phyloP scores from a whole-genome alignment of 64 coral and sea anemone species.

The Stichodactyla helianthus region DNA sequence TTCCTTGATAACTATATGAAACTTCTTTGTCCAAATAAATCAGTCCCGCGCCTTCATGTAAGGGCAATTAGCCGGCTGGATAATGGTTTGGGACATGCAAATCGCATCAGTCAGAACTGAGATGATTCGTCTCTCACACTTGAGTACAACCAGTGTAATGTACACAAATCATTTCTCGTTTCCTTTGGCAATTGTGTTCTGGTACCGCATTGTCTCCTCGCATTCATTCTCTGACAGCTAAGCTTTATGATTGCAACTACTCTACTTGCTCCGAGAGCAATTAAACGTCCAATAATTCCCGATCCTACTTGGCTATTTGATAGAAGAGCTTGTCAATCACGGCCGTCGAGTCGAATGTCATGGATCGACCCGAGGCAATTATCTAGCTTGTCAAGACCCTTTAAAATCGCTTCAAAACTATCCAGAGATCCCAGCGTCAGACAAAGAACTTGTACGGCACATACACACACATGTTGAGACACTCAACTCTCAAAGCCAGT shows the following conservation, averaged over 20 bases:
- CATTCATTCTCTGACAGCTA: slow-evolving; percentile 21
- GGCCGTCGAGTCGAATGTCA: slow-evolving; percentile 2
- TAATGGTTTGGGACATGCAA: background rate
- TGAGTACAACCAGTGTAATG: background rate
- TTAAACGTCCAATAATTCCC: slow-evolving; percentile 12
- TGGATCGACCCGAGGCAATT: slow-evolving; percentile 15
- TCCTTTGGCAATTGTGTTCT: slow-evolving; percentile 27
- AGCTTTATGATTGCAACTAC: slow-evolving; percentile 9
- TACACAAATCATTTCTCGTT: slow-evolving; percentile 23
- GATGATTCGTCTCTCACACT: slow-evolving; percentile 1
- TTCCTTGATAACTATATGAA: background rate
- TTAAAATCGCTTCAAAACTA: slow-evolving; percentile 21
- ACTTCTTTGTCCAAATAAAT: background rate
- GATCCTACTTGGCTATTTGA: slow-evolving; percentile 26
- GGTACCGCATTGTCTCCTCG: slow-evolving; percentile 26
- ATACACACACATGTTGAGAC: slow-evolving; percentile 9
- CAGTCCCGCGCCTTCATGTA: background rate
- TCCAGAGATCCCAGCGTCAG: background rate
- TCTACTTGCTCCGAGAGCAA: background rate
- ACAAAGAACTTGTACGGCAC: slow-evolving; percentile 3
- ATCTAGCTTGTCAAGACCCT: slow-evolving; percentile 16
- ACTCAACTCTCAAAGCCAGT: background rate
- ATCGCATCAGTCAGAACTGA: background rate
- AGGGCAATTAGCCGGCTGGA: background rate
- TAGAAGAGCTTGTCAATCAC: slow-evolving; percentile 17